Conservation (phyloP, 2,888 invertebrate species). For the Schizaphis graminum region DNA sequence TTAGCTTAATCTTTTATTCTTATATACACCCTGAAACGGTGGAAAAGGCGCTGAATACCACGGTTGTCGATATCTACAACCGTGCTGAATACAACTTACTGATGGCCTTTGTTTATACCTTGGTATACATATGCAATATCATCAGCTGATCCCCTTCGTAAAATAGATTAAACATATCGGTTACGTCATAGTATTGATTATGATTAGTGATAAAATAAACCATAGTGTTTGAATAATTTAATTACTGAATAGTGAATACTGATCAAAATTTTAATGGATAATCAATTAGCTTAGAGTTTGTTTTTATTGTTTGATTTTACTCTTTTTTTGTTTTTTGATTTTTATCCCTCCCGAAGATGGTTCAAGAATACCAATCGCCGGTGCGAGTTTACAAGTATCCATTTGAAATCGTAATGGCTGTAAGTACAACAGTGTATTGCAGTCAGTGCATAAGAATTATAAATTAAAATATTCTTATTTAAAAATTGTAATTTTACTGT, state of each 20-base stretch:
- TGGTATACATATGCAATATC: background rate
- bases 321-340: constrained; percentile 58
- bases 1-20: too few relatives aligned
- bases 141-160: constrained; percentile 35
- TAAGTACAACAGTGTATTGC: constrained; percentile 74
- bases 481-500: background rate
- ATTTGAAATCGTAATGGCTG: constrained; percentile 96
- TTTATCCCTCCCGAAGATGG: constrained; percentile 76
- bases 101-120: background rate
- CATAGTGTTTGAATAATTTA: constrained; percentile 63
- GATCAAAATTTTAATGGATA: constrained; percentile 63
- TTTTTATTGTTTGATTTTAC: constrained; percentile 66
- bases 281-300: constrained; percentile 54
- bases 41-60: background rate
- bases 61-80: too few relatives aligned
- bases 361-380: constrained; percentile 95
- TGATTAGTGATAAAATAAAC: constrained; percentile 55
- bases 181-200: constrained; percentile 64
- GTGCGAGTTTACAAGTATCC: constrained; percentile 95
- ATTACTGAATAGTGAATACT: too few relatives aligned
- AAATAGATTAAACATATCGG: constrained; percentile 44
- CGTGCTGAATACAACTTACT: too few relatives aligned
- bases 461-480: background rate
- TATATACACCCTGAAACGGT: too few relatives aligned
- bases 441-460: background rate